These are phyloP conservation scores for Polydrusus cervinus DNA, from an alignment of 2,888 invertebrate genomes.

Conservation along the genomic window DNA sequence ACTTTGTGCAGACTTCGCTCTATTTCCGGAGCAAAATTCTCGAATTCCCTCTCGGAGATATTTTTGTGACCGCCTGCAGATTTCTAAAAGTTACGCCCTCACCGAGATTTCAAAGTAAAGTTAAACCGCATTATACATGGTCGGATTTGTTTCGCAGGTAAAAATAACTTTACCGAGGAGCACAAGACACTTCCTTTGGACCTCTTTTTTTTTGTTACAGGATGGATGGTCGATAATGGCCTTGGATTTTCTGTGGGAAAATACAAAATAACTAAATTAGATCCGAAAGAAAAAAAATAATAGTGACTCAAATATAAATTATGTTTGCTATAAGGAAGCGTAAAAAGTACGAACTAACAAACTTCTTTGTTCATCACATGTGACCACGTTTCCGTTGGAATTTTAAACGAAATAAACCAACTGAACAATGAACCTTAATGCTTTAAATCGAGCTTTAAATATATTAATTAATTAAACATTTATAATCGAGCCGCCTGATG, in stretches of 20 bases:
- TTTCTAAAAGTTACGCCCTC: slow-evolving; percentile 36
- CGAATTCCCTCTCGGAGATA: slow-evolving; percentile 1
- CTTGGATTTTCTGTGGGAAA: slow-evolving; percentile 40
- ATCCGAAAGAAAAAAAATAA: not conserved
- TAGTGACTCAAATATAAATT: not conserved
- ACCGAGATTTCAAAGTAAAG: slow-evolving; percentile 27
- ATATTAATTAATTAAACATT: no score
- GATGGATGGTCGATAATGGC: slow-evolving; percentile 33
- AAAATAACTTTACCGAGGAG: slow-evolving; percentile 44
- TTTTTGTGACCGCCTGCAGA: slow-evolving; percentile 31
- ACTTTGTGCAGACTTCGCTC: slow-evolving; percentile 23
- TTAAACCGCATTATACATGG: slow-evolving; percentile 41
- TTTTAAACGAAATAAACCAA: no score
- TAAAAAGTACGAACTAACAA: no score
- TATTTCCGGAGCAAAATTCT: slow-evolving; percentile 32
- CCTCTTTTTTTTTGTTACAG: slow-evolving; percentile 34
- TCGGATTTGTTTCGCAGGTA: slow-evolving; percentile 48
- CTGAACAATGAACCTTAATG: no score
- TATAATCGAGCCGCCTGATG: no score
- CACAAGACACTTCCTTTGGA: slow-evolving; percentile 48
- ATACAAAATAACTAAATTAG: not conserved
- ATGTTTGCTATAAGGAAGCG: no score
- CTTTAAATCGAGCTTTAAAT: no score
- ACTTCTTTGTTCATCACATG: no score
- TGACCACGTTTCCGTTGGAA: no score